A percentile compares a stretch with the other conserved stretches of the same genome.
Evolutionary conservation across 2,113 vertebrate species (phyloP).

Genomic region (Myiozetetes cayanensis): DNA sequence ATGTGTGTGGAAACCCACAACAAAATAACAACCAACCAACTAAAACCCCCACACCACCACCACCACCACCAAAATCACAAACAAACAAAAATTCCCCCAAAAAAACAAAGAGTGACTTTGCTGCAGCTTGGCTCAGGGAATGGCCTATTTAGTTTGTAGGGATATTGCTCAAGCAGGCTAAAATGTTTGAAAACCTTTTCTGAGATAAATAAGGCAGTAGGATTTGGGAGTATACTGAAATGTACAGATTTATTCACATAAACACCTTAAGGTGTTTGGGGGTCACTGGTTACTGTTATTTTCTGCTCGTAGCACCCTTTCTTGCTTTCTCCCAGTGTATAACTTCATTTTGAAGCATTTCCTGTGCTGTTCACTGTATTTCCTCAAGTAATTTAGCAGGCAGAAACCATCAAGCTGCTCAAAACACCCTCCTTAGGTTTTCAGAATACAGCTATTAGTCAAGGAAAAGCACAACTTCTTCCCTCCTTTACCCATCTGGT

Average conservation of each 20-base stretch:
- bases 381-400: neutral
- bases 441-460: neutral
- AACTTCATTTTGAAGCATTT: neutral
- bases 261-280: neutral
- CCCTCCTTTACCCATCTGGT: conserved; percentile 2
- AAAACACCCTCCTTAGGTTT: neutral
- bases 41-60: neutral
- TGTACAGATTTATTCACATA: neutral
- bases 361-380: neutral
- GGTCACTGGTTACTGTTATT: neutral
- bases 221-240: neutral
- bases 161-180: neutral
- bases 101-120: neutral
- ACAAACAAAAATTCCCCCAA: neutral
- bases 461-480: neutral
- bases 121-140: neutral
- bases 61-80: neutral
- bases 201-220: neutral
- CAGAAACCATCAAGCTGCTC: neutral
- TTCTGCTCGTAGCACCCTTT: neutral
- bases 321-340: neutral
- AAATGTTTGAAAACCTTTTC: neutral
- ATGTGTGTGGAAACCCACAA: neutral
- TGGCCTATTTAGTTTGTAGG: neutral
- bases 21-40: neutral